Evolutionary conservation across 53 echinoderm and acorn worm species (phyloP).

Genomic region (Pentamera pediparva): DNA sequence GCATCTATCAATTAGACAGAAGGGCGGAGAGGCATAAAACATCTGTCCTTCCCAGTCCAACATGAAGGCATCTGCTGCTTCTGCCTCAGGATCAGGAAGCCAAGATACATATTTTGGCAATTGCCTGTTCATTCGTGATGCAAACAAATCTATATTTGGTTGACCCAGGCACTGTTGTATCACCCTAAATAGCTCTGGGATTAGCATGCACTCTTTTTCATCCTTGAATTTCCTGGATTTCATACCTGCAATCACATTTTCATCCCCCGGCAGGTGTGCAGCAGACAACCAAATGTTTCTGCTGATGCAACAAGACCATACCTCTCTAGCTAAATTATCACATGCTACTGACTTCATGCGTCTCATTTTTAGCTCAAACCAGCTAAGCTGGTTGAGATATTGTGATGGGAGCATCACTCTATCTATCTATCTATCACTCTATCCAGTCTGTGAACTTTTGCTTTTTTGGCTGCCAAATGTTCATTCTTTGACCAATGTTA

Average conservation of each 20-base stretch:
- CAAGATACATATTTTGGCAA: conserved; percentile 28
- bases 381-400: too few species aligned
- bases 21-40: conserved; percentile 17
- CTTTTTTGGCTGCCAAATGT: background rate
- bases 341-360: conserved; percentile 11
- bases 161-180: background rate
- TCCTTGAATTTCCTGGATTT: conserved; percentile 48
- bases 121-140: conserved; percentile 43
- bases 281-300: conserved; percentile 41
- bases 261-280: conserved; percentile 41
- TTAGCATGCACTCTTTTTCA: conserved; percentile 47
- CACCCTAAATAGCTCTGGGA: background rate
- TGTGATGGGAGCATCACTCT: too few species aligned
- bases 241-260: conserved; percentile 37
- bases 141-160: conserved; percentile 43
- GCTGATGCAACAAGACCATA: conserved; percentile 27
- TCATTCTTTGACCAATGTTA: too few species aligned
- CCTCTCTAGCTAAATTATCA: background rate
- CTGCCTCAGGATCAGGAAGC: conserved; percentile 43
- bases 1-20: background rate
- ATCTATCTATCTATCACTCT: too few species aligned
- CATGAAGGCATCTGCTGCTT: conserved; percentile 38
- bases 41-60: conserved; percentile 18
- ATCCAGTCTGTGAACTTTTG: too few species aligned
- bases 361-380: too few species aligned